These are phyloP conservation scores for Ariopsis seemanni DNA, from an alignment of 2,113 vertebrate species.

Conservation along the genomic window DNA sequence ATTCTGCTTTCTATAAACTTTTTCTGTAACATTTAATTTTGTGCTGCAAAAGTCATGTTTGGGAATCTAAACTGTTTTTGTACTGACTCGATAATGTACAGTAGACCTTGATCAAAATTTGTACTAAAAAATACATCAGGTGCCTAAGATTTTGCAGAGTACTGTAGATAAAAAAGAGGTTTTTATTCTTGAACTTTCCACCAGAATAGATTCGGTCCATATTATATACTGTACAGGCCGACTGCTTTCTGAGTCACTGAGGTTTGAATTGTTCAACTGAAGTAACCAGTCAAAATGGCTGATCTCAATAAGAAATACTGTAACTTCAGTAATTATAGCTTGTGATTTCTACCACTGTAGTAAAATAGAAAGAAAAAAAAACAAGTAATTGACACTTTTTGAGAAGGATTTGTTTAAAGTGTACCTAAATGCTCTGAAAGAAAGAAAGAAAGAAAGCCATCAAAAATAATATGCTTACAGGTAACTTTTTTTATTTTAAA, in stretches of 20 bases:
- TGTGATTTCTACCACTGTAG: background rate
- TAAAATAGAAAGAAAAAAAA: background rate
- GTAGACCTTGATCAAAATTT: too few species aligned
- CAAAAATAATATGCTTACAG: background rate
- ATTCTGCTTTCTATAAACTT: too few species aligned
- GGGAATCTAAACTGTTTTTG: too few species aligned
- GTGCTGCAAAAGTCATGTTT: too few species aligned
- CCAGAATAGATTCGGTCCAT: background rate
- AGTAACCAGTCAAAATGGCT: background rate
- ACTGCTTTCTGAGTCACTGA: too few species aligned
- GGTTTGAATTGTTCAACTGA: too few species aligned
- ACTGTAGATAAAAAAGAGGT: too few species aligned
- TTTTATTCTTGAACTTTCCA: background rate
- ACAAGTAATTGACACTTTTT: background rate
- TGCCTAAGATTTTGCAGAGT: too few species aligned
- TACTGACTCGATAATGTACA: too few species aligned
- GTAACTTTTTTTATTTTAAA: background rate
- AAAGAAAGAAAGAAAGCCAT: background rate
- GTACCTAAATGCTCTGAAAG: background rate
- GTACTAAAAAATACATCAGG: too few species aligned
- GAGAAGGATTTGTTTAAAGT: background rate
- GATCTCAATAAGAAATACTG: background rate
- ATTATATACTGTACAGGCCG: background rate
- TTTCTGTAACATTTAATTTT: too few species aligned
- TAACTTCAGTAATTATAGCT: background rate